These are phyloP conservation scores for Phenacoccus solenopsis DNA, from an alignment of 1,140 invertebrate genomes.

Conservation along the genomic window DNA sequence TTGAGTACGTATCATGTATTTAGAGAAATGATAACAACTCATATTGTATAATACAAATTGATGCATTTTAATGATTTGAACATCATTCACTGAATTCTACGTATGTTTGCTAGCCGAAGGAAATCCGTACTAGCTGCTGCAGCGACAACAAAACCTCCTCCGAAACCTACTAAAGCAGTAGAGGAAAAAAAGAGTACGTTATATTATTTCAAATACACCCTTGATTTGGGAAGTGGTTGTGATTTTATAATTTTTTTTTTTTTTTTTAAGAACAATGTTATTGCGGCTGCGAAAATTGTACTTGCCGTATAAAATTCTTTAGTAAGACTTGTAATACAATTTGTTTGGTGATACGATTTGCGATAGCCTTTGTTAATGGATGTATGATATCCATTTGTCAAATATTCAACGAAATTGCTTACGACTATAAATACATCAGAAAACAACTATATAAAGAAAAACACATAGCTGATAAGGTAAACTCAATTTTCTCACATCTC, in stretches of 20 bases:
- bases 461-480: not conserved
- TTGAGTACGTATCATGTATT: not conserved
- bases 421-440: conserved; percentile 6
- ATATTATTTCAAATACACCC: too few species aligned
- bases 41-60: too few species aligned
- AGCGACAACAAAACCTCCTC: too few species aligned
- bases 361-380: not conserved
- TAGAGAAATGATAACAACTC: too few species aligned
- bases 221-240: too few species aligned
- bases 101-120: too few species aligned
- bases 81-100: too few species aligned
- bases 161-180: too few species aligned
- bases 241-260: not conserved
- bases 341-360: not conserved
- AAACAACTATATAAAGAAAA: not conserved
- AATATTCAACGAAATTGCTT: not conserved
- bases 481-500: too few species aligned
- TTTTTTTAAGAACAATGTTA: not conserved
- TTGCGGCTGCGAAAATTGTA: not conserved
- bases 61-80: too few species aligned
- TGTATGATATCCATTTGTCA: conserved; percentile 4
- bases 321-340: not conserved
- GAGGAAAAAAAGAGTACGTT: too few species aligned
- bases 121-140: too few species aligned
- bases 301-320: not conserved